These are phyloP conservation scores for Coregonus clupeaformis DNA, from an alignment of 2,113 vertebrate species.

Conservation along the genomic window DNA sequence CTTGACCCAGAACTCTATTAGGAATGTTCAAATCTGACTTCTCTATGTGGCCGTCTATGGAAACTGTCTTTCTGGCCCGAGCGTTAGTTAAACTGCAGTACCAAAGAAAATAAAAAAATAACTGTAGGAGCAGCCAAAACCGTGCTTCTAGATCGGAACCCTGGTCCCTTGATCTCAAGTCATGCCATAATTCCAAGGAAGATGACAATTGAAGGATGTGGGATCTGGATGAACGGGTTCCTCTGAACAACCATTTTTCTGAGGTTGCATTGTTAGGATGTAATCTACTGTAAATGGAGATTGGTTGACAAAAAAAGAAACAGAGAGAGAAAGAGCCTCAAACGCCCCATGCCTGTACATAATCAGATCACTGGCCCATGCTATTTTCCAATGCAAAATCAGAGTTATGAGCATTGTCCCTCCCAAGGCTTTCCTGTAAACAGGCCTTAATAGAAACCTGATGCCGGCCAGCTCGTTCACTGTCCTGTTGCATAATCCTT, in stretches of 20 bases:
- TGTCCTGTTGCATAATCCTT: constrained; percentile 49
- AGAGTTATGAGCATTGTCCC: constrained; percentile 45
- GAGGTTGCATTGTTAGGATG: neutral
- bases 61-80: too few relatives aligned
- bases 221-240: constrained; percentile 5
- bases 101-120: too few relatives aligned
- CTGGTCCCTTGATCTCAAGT: too few relatives aligned
- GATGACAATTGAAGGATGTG: constrained; percentile 43
- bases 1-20: too few relatives aligned
- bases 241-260: neutral
- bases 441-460: constrained; percentile 43
- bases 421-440: constrained; percentile 52
- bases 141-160: too few relatives aligned
- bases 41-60: too few relatives aligned
- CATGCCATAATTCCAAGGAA: constrained; percentile 12
- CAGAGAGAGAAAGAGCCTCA: neutral
- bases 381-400: constrained; percentile 47
- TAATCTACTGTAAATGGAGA: too few relatives aligned
- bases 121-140: too few relatives aligned
- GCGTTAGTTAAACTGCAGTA: too few relatives aligned
- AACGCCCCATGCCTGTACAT: neutral
- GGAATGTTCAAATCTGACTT: too few relatives aligned
- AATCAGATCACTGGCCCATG: neutral
- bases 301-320: constrained; percentile 26
- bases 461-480: constrained; percentile 10